Evolutionary conservation across 2,113 vertebrate genomes (phyloP), one percentile per base, ranked within the genome.

Genomic region (Lycaon pictus): DNA sequence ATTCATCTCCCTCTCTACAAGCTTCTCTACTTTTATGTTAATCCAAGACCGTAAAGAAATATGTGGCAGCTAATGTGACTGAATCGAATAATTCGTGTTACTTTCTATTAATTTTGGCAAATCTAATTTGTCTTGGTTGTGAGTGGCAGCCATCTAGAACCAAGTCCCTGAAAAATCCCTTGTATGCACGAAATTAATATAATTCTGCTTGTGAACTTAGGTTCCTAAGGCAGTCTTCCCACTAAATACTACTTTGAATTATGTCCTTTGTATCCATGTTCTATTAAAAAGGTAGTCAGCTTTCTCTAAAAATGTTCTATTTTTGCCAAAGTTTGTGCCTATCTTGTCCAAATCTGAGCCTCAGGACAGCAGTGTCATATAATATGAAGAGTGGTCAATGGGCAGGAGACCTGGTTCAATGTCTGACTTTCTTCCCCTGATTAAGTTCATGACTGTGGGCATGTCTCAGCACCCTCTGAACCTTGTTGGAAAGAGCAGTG

Each of bases 71-170:
- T 96, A 82, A 97, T 81, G 23, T 51, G 48, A 97, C 29, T 79
- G 29, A 97, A 69, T 97, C 85, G 79, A 93, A 95, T 71, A 86
- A 95, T 62, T 90, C 83, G 71, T 92, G 81, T 90, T 72, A 58
- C 7, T 85, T 87, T 91, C 63, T 84, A 81, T 96, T 92, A 97
- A 95, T 95, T 98, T 92, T 43, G 67, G 92, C 55, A 96, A 96
- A 96, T 81, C 65, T 94, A 84, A 96, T 95, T 97, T 95, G 29
- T 88, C 65, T 85, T 97, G 80, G 77, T 87, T 95, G 76, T 93
- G 65, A 13, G 0, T 97, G 85, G 92, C 85, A 95, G 22, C 56
- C 90, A 37, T 90, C 32, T 96, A 95, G 80, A 96, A 95, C 69
- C 85, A 58, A 55, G 56, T 86, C n/a, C 32, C 77, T 48, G 48